Evolutionary conservation across 2,888 invertebrate species (phyloP).

Genomic region (Entomobrya proxima): DNA sequence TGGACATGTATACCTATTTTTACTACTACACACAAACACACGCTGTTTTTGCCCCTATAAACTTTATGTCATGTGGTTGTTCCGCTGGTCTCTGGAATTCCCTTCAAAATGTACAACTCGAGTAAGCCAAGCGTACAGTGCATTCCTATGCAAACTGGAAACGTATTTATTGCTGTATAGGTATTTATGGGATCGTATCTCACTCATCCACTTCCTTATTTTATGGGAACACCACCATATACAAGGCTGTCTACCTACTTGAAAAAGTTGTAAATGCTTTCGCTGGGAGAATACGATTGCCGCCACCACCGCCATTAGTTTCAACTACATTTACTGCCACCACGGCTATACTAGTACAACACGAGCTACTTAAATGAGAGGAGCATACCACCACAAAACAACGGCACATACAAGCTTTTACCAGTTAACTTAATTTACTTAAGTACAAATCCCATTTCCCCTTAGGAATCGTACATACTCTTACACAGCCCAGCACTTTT

Average conservation of each 20-base stretch:
- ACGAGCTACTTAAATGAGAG: slow-evolving; percentile 28
- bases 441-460: slow-evolving; percentile 66
- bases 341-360: not conserved
- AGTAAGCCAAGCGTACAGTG: not conserved
- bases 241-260: not conserved
- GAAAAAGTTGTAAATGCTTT: not conserved
- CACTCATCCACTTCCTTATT: slow-evolving; percentile 53
- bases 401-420: slow-evolving; percentile 47
- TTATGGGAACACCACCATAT: not conserved
- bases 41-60: not conserved
- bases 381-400: not conserved
- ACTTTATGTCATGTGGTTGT: not conserved
- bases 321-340: slow-evolving; percentile 17
- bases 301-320: slow-evolving; percentile 16
- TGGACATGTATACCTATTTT: not conserved
- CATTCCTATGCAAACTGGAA: slow-evolving; percentile 45
- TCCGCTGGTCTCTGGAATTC: not conserved
- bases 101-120: not conserved
- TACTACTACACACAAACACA: not conserved
- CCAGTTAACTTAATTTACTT: slow-evolving; percentile 66
- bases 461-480: slow-evolving; percentile 49
- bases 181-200: slow-evolving; percentile 60
- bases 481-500: too few relatives aligned
- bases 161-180: slow-evolving; percentile 48
- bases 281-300: not conserved